phyloP scores from a whole-genome alignment of 2,888 invertebrate species.

The Meiosimyza platycephala region DNA sequence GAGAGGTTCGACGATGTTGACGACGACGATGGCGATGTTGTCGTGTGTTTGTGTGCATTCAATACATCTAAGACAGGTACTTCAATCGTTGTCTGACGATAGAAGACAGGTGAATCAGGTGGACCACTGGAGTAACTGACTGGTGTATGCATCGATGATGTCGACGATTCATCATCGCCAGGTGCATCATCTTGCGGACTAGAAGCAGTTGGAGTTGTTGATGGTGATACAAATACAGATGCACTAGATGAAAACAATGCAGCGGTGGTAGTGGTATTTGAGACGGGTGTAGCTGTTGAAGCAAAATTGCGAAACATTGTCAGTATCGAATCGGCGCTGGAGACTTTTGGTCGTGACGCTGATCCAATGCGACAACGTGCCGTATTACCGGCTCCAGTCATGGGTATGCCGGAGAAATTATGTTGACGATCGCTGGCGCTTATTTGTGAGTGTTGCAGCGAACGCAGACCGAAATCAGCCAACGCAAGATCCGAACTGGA shows the following conservation, averaged over 20 bases:
- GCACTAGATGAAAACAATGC: slow-evolving; percentile 60
- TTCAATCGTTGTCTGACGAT: slow-evolving; percentile 69
- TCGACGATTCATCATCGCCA: slow-evolving; percentile 78
- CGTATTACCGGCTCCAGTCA: slow-evolving; percentile 33
- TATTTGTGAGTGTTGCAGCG: slow-evolving; percentile 48
- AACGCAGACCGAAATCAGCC: slow-evolving; percentile 69
- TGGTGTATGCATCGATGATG: slow-evolving; percentile 75
- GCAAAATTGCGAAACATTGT: slow-evolving; percentile 84
- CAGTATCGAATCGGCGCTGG: slow-evolving; percentile 82
- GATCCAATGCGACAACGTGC: slow-evolving; percentile 46
- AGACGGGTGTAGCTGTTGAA: slow-evolving; percentile 62
- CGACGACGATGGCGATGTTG: slow-evolving; percentile 60
- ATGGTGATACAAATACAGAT: slow-evolving; percentile 74
- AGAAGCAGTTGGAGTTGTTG: slow-evolving; percentile 79
- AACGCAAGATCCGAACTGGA: slow-evolving; percentile 78
- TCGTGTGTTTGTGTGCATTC: slow-evolving; percentile 73
- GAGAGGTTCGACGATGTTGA: slow-evolving; percentile 56
- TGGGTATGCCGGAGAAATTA: slow-evolving; percentile 30
- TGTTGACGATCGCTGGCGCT: slow-evolving; percentile 47
- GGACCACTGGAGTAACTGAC: slow-evolving; percentile 72
- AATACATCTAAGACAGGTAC: slow-evolving; percentile 76
- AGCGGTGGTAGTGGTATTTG: slow-evolving; percentile 65
- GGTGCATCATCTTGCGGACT: slow-evolving; percentile 80
- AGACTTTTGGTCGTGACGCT: slow-evolving; percentile 71
- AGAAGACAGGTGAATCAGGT: slow-evolving; percentile 74